Evolutionary conservation across 2,113 vertebrate species (phyloP).

Genomic region (Aphyosemion australe): DNA sequence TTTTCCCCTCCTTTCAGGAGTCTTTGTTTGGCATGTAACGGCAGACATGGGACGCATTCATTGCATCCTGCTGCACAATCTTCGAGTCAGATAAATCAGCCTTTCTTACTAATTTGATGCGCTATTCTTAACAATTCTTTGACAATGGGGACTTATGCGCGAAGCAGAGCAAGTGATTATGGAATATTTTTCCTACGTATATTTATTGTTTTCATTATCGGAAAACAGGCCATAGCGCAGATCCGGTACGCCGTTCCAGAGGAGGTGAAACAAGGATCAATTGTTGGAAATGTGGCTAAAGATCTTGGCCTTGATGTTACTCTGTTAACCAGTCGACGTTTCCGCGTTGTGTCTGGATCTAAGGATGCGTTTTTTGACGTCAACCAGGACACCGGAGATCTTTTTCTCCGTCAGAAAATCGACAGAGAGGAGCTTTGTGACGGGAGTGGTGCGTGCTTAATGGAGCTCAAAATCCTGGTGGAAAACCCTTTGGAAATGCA

Average conservation of each 20-base stretch:
- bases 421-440: conserved; percentile 69
- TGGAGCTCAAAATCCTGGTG: conserved; percentile 60
- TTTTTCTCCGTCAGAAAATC: conserved; percentile 70
- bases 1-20: background rate
- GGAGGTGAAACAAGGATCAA: conserved; percentile 70
- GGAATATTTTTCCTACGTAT: conserved; percentile 20
- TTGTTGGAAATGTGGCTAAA: conserved; percentile 75
- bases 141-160: background rate
- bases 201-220: conserved; percentile 21
- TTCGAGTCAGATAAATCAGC: background rate
- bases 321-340: conserved; percentile 53
- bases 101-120: background rate
- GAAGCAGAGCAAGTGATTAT: conserved; percentile 2
- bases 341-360: conserved; percentile 63
- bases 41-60: background rate
- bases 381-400: conserved; percentile 68
- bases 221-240: conserved; percentile 39
- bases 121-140: too few relatives aligned
- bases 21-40: background rate
- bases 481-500: conserved; percentile 74
- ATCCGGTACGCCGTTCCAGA: conserved; percentile 71
- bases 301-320: conserved; percentile 73
- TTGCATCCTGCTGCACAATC: background rate
- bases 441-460: conserved; percentile 38
- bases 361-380: conserved; percentile 71